These are phyloP conservation scores for Folsomia candida DNA, from an alignment of 2,888 invertebrate genomes.

Conservation along the genomic window DNA sequence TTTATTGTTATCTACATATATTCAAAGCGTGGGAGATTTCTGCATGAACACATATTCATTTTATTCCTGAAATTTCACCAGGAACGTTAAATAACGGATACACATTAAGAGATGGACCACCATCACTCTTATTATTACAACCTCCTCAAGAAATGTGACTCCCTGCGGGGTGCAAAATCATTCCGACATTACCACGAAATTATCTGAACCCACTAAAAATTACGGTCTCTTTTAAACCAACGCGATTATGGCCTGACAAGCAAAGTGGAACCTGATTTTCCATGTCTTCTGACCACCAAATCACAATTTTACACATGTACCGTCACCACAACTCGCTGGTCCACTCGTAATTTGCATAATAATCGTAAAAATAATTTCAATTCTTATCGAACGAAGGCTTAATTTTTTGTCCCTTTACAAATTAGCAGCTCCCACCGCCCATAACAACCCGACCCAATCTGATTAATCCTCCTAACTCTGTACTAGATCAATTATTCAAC, in stretches of 20 bases:
- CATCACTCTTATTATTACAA: background rate
- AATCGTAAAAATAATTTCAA: background rate
- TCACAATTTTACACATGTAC: background rate
- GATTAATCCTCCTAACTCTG: no score
- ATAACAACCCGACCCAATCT: no score
- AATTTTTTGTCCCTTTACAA: background rate
- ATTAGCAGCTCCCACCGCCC: no score
- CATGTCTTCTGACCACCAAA: background rate
- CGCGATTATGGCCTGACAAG: background rate
- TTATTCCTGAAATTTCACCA: no score
- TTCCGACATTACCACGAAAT: conserved; percentile 1
- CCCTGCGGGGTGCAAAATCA: background rate
- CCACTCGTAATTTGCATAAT: background rate
- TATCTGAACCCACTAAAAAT: background rate
- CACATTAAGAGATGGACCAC: background rate
- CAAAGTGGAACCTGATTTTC: conserved; percentile 1
- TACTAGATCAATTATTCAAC: no score
- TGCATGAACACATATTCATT: no score
- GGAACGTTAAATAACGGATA: no score
- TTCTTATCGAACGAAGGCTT: background rate
- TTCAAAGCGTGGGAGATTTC: no score
- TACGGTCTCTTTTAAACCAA: background rate
- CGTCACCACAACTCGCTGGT: background rate
- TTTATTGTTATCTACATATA: no score
- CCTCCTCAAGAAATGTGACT: background rate